Conservation (phyloP, 2,797 vertebrate species). For the Decapterus maruadsi region DNA sequence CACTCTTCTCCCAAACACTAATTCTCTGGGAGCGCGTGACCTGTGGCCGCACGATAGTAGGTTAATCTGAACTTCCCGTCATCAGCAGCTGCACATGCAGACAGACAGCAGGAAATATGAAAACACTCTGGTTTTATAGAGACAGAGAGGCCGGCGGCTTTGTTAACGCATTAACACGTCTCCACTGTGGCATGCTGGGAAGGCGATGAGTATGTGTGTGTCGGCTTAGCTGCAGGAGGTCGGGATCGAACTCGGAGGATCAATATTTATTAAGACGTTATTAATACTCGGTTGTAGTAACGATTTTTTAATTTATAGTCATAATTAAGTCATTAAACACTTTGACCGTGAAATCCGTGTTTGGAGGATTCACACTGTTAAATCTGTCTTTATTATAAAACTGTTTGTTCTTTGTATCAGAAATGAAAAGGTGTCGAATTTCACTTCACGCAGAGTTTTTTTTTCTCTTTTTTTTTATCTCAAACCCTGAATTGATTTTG, state of each 20-base stretch:
- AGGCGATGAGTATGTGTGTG: not conserved
- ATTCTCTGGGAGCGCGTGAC: conserved; percentile 16
- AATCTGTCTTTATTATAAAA: too few relatives aligned
- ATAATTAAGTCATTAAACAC: not conserved
- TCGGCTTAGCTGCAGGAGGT: not conserved
- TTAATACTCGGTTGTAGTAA: not conserved
- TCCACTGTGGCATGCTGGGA: not conserved
- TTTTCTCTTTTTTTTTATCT: too few relatives aligned
- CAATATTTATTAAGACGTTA: not conserved
- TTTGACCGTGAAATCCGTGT: not conserved
- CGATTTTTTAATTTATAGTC: not conserved
- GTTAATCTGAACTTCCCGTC: conserved; percentile 12
- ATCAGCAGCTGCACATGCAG: not conserved
- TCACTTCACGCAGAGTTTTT: too few relatives aligned
- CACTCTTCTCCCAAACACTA: not conserved
- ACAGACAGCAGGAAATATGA: not conserved
- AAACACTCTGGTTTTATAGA: not conserved
- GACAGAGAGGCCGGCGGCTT: not conserved
- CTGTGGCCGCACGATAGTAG: not conserved
- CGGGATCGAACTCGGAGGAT: not conserved
- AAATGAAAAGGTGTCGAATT: not conserved
- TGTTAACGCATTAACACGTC: conserved; percentile 6
- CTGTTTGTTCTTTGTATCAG: not conserved
- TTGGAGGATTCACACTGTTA: too few relatives aligned
- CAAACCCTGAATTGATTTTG: not conserved